Evolutionary conservation across 2,797 vertebrate genomes (phyloP), one percentile per base, ranked within the genome.

Genomic region (Cetoscarus ocellatus): DNA sequence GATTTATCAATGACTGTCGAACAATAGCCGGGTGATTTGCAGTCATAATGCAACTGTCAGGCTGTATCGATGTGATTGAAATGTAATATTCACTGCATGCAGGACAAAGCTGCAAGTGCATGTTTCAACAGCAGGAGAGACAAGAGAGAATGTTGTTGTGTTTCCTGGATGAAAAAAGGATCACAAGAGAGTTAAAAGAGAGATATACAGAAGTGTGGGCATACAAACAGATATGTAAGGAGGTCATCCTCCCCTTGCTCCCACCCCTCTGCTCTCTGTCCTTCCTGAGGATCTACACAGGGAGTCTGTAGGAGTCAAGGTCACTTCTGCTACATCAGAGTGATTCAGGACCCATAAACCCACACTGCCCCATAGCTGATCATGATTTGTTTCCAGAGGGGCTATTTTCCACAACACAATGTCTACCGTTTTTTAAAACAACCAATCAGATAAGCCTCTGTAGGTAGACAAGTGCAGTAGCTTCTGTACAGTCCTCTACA

Each of bases 261-360:
- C 39, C 15, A 1, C 51, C 66, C 48, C 35, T 0, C 3, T 64
- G 70, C 60, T 71, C 71, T 56, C 62, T 72, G 74, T 52, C 67
- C 72, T 77, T 75, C 42, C 40, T 14, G 75, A 64, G 50, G 45
- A 75, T 60, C 53, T 55, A 75, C 35, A 50, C 61, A 51, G 47
- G 14, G 49, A 73, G 60, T 43, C 69, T 51, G 43, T 34, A 27
- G 51, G 55, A 81, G 73, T 61, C 85, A 86, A 85, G 85, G 88
- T 83, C 82, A 56, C 27, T 73, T 38, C 60, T 59, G 67, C 54
- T 71, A 59, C 76, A 78, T 69, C 73, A 40, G 35, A 73, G 38
- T 80, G 83, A 79, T 85, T 86, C 85, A 81, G 50, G 62, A 60
- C 61, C 84, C 75, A 80, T 88, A 77, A 84, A 80, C 39, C 39